Evolutionary conservation across 1,140 invertebrate species (phyloP), one percentile per base, ranked within the genome.

Genomic region (Armadillidium nasatum): DNA sequence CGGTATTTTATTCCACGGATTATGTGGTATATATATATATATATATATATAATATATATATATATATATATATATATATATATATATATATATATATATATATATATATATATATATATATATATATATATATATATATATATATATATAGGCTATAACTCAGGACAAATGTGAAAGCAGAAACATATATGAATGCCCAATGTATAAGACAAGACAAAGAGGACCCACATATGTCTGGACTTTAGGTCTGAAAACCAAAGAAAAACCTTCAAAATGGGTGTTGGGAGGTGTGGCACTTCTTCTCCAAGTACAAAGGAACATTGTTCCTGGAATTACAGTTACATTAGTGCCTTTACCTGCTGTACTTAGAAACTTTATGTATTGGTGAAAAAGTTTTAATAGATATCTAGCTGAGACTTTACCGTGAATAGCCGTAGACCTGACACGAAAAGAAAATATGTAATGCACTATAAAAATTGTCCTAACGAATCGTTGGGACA

Each of bases 171-270:
- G 94, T 83, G 95, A 98, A 84, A 85, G 92, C 22, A 88, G 94
- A 44, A 96, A 95, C 83, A 92, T 96, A 88, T 97, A 97, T 85
- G 93, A 95, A 84, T 97, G 95, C 85, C 96, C 96, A 0, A 91
- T 97, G 10, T 98, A 97, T 85, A 97, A 96, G 86, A 97, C 95
- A 0, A 88, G 94, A 75, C 89, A 88, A 82, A 85, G 95, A 72
- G 96, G 95, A 0, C 93, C 94, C 0, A 97, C 95, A 0, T 98
- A 93, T 84, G 93, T 98, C 10, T 97, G 95, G 94, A 97, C 94
- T 4, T 97, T 98, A 85, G 96, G 96, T 85, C 85, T 98, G 10
- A 95, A 96, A 85, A 94, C 93, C 11, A 95, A 96, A 85, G 95
- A 97, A 82, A 96, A 95, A 84, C 89, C 94, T 0, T 89, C 94